Conservation (phyloP, 2,888 invertebrate genomes). For the Shargacucullia verbasci region DNA sequence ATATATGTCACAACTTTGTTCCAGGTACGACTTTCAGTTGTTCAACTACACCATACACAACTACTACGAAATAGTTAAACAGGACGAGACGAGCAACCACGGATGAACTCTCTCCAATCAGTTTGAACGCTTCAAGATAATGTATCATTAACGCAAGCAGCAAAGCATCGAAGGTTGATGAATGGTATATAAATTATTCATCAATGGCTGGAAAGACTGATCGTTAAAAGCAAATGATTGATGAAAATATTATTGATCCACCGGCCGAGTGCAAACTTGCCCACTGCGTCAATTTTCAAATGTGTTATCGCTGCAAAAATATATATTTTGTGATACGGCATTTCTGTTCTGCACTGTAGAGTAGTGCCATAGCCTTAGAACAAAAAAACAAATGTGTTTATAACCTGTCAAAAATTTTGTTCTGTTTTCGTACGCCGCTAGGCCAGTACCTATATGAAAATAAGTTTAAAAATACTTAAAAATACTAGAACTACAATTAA, state of each 20-base stretch:
- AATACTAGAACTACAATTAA: constrained; percentile 17
- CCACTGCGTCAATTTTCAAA: constrained; percentile 58
- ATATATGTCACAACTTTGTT: constrained; percentile 60
- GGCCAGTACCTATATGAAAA: constrained; percentile 10
- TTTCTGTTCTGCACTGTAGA: constrained; percentile 35
- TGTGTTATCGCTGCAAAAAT: constrained; percentile 54
- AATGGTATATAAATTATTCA: constrained; percentile 64
- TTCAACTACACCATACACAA: constrained; percentile 95
- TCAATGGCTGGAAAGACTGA: constrained; percentile 67
- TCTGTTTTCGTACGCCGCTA: constrained; percentile 32
- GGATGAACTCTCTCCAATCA: constrained; percentile 69
- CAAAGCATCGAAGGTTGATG: constrained; percentile 64
- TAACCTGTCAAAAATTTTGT: constrained; percentile 22
- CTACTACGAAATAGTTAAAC: constrained; percentile 90
- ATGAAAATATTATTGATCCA: constrained; percentile 62
- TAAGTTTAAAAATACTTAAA: constrained; percentile 7
- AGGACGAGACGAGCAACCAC: constrained; percentile 69
- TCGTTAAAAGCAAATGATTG: constrained; percentile 64
- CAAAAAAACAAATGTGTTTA: constrained; percentile 10
- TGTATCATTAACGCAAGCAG: constrained; percentile 52
- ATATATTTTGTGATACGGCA: constrained; percentile 45
- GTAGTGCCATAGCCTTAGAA: constrained; percentile 19
- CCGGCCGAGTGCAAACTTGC: constrained; percentile 34
- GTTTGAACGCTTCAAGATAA: constrained; percentile 55
- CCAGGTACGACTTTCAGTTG: constrained; percentile 95